phyloP scores from a whole-genome alignment of 1,140 invertebrate species.

The Batillaria attramentaria region DNA sequence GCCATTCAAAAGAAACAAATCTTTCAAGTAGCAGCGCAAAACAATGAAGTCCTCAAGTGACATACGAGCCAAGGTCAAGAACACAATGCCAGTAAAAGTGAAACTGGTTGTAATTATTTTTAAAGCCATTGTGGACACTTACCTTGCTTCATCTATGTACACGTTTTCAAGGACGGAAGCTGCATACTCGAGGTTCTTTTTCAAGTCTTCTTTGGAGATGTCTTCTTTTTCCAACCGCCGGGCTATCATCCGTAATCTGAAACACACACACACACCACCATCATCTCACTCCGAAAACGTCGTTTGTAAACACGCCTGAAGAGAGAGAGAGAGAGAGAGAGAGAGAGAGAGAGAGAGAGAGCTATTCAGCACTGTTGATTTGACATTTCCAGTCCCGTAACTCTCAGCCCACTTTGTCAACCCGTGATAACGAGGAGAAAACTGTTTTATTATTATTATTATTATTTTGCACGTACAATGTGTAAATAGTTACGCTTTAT shows the following conservation, averaged over 20 bases:
- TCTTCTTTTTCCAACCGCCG: slow-evolving; percentile 85
- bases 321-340: too few species aligned
- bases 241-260: slow-evolving; percentile 38
- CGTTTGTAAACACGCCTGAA: too few species aligned
- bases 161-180: slow-evolving; percentile 89
- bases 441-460: too few species aligned
- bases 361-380: too few species aligned
- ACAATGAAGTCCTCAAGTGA: not conserved
- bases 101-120: too few species aligned
- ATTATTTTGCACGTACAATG: too few species aligned
- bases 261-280: not conserved
- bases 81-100: not conserved
- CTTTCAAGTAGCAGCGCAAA: not conserved
- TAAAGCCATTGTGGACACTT: slow-evolving; percentile 68
- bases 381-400: too few species aligned
- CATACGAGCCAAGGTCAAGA: not conserved
- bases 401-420: too few species aligned
- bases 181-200: slow-evolving; percentile 89
- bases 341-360: too few species aligned
- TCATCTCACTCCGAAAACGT: too few species aligned
- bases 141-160: slow-evolving; percentile 92
- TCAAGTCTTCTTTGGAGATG: slow-evolving; percentile 86
- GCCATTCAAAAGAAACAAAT: not conserved
- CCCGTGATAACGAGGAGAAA: too few species aligned
- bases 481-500: too few species aligned